Evolutionary conservation across 2,797 vertebrate genomes (phyloP).

Genomic region (Kryptolebias ocellatus): DNA sequence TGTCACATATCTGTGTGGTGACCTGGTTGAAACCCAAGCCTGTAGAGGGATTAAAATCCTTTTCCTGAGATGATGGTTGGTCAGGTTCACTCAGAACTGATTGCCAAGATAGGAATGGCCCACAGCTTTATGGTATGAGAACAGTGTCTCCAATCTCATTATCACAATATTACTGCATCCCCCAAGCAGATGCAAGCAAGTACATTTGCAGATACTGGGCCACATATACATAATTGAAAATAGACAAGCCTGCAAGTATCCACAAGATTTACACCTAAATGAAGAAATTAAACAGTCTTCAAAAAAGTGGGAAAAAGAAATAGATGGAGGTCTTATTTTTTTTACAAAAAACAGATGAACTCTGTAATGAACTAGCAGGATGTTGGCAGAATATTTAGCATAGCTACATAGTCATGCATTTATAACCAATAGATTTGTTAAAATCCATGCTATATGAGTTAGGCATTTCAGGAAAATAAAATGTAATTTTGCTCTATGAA

Average conservation of each 20-base stretch:
- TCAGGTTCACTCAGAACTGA: slow-evolving; percentile 60
- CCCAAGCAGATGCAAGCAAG: slow-evolving; percentile 25
- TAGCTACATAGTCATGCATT: too few species aligned
- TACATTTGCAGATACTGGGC: slow-evolving; percentile 20
- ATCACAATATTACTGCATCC: slow-evolving; percentile 71
- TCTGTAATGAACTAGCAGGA: too few species aligned
- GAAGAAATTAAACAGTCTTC: too few species aligned
- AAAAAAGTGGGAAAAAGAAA: too few species aligned
- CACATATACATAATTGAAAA: slow-evolving; percentile 16
- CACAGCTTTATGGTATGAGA: slow-evolving; percentile 69
- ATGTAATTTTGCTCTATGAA: too few species aligned
- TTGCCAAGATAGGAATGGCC: slow-evolving; percentile 68
- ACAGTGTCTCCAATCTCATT: slow-evolving; percentile 77
- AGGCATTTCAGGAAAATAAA: too few species aligned
- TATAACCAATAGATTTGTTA: too few species aligned
- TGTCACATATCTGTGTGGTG: slow-evolving; percentile 79
- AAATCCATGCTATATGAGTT: too few species aligned
- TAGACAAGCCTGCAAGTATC: not conserved
- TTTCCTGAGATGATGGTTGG: slow-evolving; percentile 73
- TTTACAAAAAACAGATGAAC: too few species aligned
- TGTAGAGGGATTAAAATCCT: slow-evolving; percentile 79
- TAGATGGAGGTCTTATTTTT: too few species aligned
- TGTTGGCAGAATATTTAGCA: too few species aligned
- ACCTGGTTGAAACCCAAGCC: slow-evolving; percentile 79
- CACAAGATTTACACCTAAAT: too few species aligned